Conservation (phyloP, 2,113 vertebrate genomes). For the Bettongia penicillata region DNA sequence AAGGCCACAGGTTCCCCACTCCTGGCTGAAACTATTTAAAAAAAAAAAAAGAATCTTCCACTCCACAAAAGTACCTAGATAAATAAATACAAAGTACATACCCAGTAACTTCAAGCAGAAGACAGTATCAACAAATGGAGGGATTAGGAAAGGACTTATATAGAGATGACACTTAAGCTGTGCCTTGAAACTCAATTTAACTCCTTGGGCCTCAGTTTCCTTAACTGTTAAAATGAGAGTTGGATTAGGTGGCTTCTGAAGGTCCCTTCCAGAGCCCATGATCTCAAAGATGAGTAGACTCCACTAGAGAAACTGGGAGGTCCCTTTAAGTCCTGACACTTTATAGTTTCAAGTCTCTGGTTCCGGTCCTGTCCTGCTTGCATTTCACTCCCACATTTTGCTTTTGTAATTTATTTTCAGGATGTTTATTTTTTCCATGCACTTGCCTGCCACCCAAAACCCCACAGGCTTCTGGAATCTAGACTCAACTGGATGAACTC, state of each 20-base stretch:
- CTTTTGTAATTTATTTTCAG: constrained; percentile 45
- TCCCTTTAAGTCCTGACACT: neutral
- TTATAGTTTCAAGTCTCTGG: neutral
- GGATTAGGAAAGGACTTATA: neutral
- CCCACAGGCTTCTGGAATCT: constrained; percentile 47
- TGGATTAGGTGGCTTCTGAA: neutral
- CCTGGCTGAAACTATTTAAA: no score
- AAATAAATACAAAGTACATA: neutral
- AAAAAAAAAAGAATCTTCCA: neutral
- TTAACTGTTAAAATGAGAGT: neutral
- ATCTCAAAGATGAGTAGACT: no score
- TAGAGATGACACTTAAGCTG: neutral
- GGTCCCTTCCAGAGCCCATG: no score
- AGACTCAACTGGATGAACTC: constrained; percentile 45
- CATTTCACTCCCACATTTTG: constrained; percentile 46
- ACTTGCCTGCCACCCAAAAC: constrained; percentile 35
- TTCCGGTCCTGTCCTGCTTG: constrained; percentile 38
- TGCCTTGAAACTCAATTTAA: neutral
- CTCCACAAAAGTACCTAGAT: neutral
- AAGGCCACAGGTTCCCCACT: no score
- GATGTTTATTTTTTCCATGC: constrained; percentile 3
- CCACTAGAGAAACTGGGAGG: no score
- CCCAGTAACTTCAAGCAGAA: neutral
- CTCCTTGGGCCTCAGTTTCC: neutral
- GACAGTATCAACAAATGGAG: neutral